phyloP scores from a whole-genome alignment of 2,888 invertebrate species.

The Dermolepida albohirtum region DNA sequence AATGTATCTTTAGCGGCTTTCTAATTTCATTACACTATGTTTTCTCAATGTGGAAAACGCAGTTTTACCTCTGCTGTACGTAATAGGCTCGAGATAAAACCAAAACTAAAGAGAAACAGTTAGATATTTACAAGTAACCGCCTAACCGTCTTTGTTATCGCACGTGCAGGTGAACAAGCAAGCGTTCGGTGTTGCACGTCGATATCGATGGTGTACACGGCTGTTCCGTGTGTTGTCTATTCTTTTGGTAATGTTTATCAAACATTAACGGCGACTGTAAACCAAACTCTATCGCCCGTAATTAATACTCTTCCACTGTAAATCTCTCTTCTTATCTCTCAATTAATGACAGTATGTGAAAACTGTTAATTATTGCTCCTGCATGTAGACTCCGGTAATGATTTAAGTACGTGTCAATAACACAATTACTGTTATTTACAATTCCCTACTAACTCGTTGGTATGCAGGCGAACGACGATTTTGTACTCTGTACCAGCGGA shows the following conservation, averaged over 20 bases:
- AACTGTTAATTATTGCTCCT: slow-evolving; percentile 35
- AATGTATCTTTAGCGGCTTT: no score
- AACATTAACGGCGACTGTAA: no score
- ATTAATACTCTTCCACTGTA: slow-evolving; percentile 28
- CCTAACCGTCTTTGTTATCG: slow-evolving; percentile 32
- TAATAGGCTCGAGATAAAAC: slow-evolving; percentile 10
- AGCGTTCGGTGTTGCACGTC: neutral
- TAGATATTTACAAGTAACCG: slow-evolving; percentile 28
- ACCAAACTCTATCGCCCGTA: slow-evolving; percentile 3
- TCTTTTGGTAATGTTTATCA: no score
- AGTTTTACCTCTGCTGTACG: no score
- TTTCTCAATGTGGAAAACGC: no score
- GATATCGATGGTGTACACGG: no score
- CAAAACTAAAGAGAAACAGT: slow-evolving; percentile 29
- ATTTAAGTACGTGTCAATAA: slow-evolving; percentile 34
- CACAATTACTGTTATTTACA: slow-evolving; percentile 33
- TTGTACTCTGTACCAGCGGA: neutral
- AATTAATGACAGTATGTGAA: slow-evolving; percentile 34
- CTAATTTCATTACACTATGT: no score
- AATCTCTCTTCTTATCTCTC: slow-evolving; percentile 31
- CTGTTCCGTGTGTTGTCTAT: no score
- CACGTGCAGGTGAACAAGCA: slow-evolving; percentile 11
- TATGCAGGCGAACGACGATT: neutral
- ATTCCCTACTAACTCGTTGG: slow-evolving; percentile 22
- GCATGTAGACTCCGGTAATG: slow-evolving; percentile 28